phyloP scores from a whole-genome alignment of 2,113 vertebrate species.

The Noturus placidus region DNA sequence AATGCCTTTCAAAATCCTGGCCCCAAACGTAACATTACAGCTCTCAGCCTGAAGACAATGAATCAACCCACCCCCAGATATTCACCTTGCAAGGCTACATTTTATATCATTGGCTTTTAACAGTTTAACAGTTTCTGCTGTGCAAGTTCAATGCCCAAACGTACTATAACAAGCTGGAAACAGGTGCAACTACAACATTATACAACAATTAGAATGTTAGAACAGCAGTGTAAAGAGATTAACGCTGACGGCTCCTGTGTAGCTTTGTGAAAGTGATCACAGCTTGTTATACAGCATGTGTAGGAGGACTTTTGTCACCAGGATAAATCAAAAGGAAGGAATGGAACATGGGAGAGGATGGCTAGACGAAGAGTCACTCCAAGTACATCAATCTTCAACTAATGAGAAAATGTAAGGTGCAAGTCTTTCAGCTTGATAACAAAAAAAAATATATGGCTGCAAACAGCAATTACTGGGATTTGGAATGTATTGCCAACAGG shows the following conservation, averaged over 20 bases:
- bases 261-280: slow-evolving; percentile 49
- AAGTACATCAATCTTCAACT: slow-evolving; percentile 40
- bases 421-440: slow-evolving; percentile 24
- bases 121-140: slow-evolving; percentile 33
- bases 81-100: slow-evolving; percentile 15
- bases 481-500: background rate
- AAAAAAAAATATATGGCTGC: background rate
- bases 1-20: slow-evolving; percentile 18
- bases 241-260: slow-evolving; percentile 48
- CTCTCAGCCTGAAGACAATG: background rate
- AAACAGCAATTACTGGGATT: slow-evolving; percentile 1
- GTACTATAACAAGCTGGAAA: slow-evolving; percentile 15
- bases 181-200: slow-evolving; percentile 12
- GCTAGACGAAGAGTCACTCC: slow-evolving; percentile 44
- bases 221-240: slow-evolving; percentile 39
- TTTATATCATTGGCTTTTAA: slow-evolving; percentile 20
- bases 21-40: background rate
- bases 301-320: slow-evolving; percentile 53
- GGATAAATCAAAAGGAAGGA: slow-evolving; percentile 44
- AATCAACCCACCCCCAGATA: background rate
- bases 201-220: slow-evolving; percentile 42
- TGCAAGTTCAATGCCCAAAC: slow-evolving; percentile 12
- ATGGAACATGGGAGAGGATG: slow-evolving; percentile 34
- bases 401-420: slow-evolving; percentile 47
- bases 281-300: slow-evolving; percentile 43